A percentile compares a stretch with the other conserved stretches of the same genome.
These are phyloP conservation scores for Philotrypesis tridentata DNA, from an alignment of 1,140 invertebrate species.

Conservation along the genomic window DNA sequence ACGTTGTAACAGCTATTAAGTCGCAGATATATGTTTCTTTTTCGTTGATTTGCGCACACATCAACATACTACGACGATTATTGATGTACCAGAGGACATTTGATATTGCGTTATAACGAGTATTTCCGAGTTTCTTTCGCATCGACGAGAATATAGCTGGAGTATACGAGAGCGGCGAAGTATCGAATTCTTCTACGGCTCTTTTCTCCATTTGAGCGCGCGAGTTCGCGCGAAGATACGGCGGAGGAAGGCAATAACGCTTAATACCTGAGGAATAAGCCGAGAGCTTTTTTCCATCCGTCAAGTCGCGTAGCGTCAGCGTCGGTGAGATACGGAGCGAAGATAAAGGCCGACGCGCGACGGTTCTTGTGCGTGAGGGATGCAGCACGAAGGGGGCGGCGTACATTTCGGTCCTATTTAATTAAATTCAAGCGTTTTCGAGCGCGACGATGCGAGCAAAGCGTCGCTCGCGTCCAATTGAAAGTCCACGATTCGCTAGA, in stretches of 20 bases:
- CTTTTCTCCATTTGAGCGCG: not conserved
- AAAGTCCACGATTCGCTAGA: conserved; percentile 11
- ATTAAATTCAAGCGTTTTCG: conserved; percentile 71
- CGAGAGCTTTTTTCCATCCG: not conserved
- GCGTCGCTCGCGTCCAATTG: conserved; percentile 14
- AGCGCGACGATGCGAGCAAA: conserved; percentile 55
- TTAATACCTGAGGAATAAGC: not conserved
- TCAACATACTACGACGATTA: too few species aligned
- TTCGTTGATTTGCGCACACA: too few species aligned
- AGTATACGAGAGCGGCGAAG: too few species aligned
- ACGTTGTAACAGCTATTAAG: too few species aligned
- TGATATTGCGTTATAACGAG: too few species aligned
- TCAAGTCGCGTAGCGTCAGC: not conserved
- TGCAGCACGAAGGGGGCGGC: conserved; percentile 46
- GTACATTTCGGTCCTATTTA: conserved; percentile 59
- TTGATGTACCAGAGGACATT: too few species aligned
- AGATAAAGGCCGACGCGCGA: not conserved
- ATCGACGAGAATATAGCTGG: too few species aligned
- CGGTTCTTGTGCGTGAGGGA: conserved; percentile 57
- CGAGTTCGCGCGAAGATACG: not conserved
- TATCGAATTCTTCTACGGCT: too few species aligned
- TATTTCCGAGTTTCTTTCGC: too few species aligned
- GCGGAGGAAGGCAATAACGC: too few species aligned
- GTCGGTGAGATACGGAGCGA: not conserved
- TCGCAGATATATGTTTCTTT: too few species aligned